These are phyloP conservation scores for Eublepharis macularius DNA, from an alignment of 2,113 vertebrate species.

Conservation along the genomic window DNA sequence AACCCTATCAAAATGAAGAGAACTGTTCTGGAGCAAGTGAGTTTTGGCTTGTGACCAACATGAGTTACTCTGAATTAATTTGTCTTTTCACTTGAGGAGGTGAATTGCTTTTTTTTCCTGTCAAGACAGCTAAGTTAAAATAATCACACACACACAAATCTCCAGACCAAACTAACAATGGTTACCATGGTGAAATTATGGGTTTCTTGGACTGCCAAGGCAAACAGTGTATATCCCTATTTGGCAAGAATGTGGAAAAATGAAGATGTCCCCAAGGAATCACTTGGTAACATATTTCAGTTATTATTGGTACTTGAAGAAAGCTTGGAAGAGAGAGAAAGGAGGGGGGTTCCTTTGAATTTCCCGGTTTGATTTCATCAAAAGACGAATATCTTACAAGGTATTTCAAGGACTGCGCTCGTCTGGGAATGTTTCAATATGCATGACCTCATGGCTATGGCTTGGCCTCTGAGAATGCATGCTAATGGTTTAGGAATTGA, in stretches of 20 bases:
- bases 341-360: constrained; percentile 22
- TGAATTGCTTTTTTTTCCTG: constrained; percentile 48
- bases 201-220: constrained; percentile 60
- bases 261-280: constrained; percentile 57
- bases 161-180: constrained; percentile 59
- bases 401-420: not conserved
- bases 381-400: not conserved
- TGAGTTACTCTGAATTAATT: not conserved
- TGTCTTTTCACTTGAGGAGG: constrained; percentile 62
- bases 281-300: constrained; percentile 44
- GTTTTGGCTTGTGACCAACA: not conserved
- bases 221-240: constrained; percentile 62
- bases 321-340: constrained; percentile 2
- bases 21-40: not conserved
- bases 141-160: constrained; percentile 9
- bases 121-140: constrained; percentile 50
- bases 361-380: constrained; percentile 31
- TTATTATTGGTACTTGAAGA: constrained; percentile 57
- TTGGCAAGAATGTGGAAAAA: constrained; percentile 68
- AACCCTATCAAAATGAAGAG: not conserved
- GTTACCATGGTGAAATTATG: constrained; percentile 63
- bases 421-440: not conserved
- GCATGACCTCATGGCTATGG: not conserved
- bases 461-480: too few relatives aligned
- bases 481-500: too few relatives aligned